Base-by-base conservation (phyloP, 2,797 vertebrate species). In the Pelobates cultripes region DNA sequence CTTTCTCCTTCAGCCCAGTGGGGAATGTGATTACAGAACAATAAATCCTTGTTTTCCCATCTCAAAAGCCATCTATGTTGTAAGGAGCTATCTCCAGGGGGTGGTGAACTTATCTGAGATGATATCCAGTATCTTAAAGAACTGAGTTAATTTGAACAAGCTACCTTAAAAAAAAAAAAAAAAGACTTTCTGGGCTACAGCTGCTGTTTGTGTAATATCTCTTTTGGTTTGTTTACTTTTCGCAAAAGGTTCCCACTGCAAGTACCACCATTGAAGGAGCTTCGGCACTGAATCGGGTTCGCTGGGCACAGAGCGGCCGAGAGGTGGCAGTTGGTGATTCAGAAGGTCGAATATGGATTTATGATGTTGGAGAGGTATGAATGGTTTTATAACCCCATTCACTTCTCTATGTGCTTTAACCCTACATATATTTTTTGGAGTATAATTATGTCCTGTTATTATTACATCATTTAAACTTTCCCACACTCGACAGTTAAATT, bases 291-390 rank as follows among this genome's bases (percentile, higher is more conserved):
- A 99, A 99, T 90, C 93, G 97, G 4, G 98, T 99, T 15, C 96
- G 95, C 78, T 99, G 97, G 98, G 96, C 96, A 0, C 95, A 97
- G 3, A 94, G 94, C 70, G 98, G 97, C 72, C 97, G 96, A 89
- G 98, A 99, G 86, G 96, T 99, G 7, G 97, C 98, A 0, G 98
- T 99, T 53, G 98, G 98, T 0, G 98, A 99, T 88, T 99, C 98
- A 0, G 98, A 99, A 87, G 98, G 98, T 15, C 94, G 96, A 5
- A 94, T 99, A 74, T 99, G 98, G 97, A 94, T 99, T 92, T 99
- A 99, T 15, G 97, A 99, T 3, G 96, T 96, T 13, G 97, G 97
- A 93, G 98, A 99, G 98, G 98, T 99, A 94, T 15, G 0, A 78
- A 1, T 45, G 43, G 28, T 3, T n/a, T 17, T 66, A 12, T 66